Base-by-base conservation (phyloP, 2,888 invertebrate genomes). In the Chrysodeixis includens region DNA sequence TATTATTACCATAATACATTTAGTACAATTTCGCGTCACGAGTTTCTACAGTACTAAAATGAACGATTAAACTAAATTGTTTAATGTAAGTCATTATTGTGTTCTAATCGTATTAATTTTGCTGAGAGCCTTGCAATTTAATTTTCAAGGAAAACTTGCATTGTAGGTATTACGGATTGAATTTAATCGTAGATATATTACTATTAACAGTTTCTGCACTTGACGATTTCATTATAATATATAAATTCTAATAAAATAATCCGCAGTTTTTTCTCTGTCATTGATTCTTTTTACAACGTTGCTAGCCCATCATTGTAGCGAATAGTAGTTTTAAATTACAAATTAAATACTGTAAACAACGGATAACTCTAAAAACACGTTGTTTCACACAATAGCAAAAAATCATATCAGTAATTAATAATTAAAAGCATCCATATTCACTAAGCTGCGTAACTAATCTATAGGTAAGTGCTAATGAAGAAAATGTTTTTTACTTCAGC, bases 361-460 rank as follows among this genome's bases (percentile, higher is more conserved):
- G n/a, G n/a, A n/a, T n/a, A n/a, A n/a, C n/a, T n/a, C n/a, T n/a
- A 35, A 16, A 16, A 46, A 18, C 16, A 16, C 16, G 44, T 16
- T 44, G 16, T 16, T 44, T 46, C 46, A 18, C 1, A 18, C 16
- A 46, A 1, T 1, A 2, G 2, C 18, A 46, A 46, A 66, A 70
- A 56, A 18, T 26, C 62, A 52, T 66, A 66, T 66, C 49, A 71
- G 44, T 56, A 20, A 59, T 66, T 20, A 65, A 65, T 70, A 16
- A 70, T 75, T 66, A 66, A 40, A 54, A 30, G 22, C 58, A 63
- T 76, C 18, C 55, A 72, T 72, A 76, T 61, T 67, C 18, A 76
- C 40, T 22, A n/a, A 56, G 35, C 53, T 30, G 8, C 18, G 51
- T 63, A 30, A 10, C n/a, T n/a, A n/a, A n/a, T n/a, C n/a, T n/a